These are phyloP conservation scores for Philhelius pedissequus DNA, from an alignment of 2,888 invertebrate species.

Conservation along the genomic window DNA sequence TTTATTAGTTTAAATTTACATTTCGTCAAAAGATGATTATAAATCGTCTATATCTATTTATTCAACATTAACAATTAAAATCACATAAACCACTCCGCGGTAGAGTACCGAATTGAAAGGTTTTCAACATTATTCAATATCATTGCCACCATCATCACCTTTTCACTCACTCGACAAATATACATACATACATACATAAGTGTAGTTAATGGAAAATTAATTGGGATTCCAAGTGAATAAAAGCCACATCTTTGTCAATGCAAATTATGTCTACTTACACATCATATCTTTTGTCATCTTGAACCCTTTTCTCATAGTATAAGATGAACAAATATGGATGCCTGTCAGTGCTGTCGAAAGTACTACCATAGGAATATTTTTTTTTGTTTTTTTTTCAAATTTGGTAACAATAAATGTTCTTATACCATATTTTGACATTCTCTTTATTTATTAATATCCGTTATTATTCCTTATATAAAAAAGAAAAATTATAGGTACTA, in stretches of 20 bases:
- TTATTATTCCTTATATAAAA: too few species aligned
- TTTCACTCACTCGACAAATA: background rate
- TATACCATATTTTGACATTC: too few species aligned
- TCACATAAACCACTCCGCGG: background rate
- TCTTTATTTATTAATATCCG: too few species aligned
- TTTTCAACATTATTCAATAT: background rate
- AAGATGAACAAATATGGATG: background rate
- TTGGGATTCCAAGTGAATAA: background rate
- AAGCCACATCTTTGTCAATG: background rate
- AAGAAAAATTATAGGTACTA: too few species aligned
- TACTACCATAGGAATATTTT: background rate
- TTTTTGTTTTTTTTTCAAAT: background rate
- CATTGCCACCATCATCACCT: conserved; percentile 17
- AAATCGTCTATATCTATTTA: background rate
- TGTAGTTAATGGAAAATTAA: conserved; percentile 11
- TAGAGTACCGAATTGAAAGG: background rate
- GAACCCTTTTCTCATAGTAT: background rate
- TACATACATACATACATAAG: too few species aligned
- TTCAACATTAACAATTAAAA: background rate
- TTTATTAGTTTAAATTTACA: background rate
- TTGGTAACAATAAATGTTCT: too few species aligned
- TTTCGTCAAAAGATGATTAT: background rate
- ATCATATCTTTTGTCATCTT: background rate
- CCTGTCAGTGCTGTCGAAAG: background rate
- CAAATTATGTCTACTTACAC: background rate